Conservation (phyloP, 1,140 invertebrate genomes). For the Bombus cullumanus region DNA sequence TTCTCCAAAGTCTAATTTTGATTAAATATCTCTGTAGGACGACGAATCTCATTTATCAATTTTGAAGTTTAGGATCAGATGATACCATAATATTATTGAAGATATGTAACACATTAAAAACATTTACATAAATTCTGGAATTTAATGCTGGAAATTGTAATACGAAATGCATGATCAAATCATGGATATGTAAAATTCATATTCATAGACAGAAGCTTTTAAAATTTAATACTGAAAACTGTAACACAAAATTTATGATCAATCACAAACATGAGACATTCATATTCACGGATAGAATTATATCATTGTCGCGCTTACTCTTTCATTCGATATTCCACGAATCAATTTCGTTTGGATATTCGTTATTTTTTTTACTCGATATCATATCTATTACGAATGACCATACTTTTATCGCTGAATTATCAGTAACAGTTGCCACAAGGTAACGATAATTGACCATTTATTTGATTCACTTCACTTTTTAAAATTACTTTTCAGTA, state of each 20-base stretch:
- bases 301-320: background rate
- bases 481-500: background rate
- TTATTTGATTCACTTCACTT: background rate
- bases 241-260: background rate
- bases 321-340: background rate
- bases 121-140: too few species aligned
- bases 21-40: background rate
- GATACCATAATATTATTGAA: too few species aligned
- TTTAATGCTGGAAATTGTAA: too few species aligned
- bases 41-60: background rate
- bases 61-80: too few species aligned
- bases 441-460: background rate
- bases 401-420: conserved; percentile 14
- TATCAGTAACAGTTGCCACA: conserved; percentile 14
- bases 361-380: background rate
- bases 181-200: too few species aligned
- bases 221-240: background rate
- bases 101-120: too few species aligned
- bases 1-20: background rate
- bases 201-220: background rate
- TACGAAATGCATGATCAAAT: too few species aligned
- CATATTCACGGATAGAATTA: background rate
- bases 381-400: conserved; percentile 6
- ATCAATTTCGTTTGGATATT: background rate
- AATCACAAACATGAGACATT: background rate